Evolutionary conservation across 1,140 invertebrate genomes (phyloP).

Genomic region (Drosophila murphyi): DNA sequence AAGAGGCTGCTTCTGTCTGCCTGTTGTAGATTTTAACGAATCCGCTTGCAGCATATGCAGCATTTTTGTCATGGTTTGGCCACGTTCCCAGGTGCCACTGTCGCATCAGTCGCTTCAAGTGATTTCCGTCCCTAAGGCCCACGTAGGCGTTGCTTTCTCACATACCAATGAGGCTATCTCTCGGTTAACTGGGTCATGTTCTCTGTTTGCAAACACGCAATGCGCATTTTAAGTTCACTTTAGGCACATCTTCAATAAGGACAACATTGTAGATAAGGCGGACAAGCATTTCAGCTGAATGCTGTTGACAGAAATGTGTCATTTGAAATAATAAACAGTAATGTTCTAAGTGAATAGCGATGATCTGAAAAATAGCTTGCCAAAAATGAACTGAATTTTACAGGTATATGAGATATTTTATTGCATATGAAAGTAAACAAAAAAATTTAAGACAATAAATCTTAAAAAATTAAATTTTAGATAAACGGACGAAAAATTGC

Average conservation of each 20-base stretch:
- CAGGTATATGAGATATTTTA: background rate
- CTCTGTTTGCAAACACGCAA: slow-evolving; percentile 47
- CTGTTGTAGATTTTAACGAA: slow-evolving; percentile 27
- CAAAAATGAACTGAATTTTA: background rate
- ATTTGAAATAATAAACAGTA: slow-evolving; percentile 24
- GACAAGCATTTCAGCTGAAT: slow-evolving; percentile 1
- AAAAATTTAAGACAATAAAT: no score
- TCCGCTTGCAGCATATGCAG: slow-evolving; percentile 37
- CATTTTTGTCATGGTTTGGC: slow-evolving; percentile 48
- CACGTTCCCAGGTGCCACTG: slow-evolving; percentile 43
- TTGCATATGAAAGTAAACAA: background rate
- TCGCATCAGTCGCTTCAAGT: slow-evolving; percentile 53
- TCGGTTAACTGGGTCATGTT: slow-evolving; percentile 31
- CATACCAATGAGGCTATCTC: slow-evolving; percentile 60
- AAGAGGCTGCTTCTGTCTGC: background rate
- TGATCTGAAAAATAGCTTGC: slow-evolving; percentile 3
- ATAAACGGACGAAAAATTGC: background rate
- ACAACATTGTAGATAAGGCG: background rate
- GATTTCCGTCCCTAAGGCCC: slow-evolving; percentile 66
- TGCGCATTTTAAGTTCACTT: slow-evolving; percentile 66
- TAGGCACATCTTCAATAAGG: slow-evolving; percentile 40
- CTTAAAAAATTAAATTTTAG: no score
- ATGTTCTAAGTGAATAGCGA: background rate
- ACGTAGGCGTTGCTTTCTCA: slow-evolving; percentile 39
- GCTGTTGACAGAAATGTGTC: slow-evolving; percentile 22